Evolutionary conservation across 2,888 invertebrate genomes (phyloP), one percentile per base, ranked within the genome.

Genomic region (Tenodera sinensis): DNA sequence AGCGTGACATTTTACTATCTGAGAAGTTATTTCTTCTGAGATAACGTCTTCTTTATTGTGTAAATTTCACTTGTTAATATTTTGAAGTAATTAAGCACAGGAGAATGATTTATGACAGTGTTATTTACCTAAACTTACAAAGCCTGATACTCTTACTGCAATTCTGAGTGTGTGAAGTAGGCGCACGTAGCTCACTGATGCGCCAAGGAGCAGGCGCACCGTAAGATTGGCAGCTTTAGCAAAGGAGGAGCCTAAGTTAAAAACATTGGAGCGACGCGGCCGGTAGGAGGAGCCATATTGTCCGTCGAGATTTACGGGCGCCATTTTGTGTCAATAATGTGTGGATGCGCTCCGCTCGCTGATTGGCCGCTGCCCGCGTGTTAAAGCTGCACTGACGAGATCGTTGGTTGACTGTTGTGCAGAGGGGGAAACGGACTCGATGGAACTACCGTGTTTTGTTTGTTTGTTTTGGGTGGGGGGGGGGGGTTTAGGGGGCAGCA

Each of bases 261-360:
- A 87, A 87, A 87, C 87, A 87, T 34, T 87, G 87, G 82, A 71
- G 87, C 25, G 83, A 83, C 83, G 27, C 34, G 87, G 82, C 25
- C n/a, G 30, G 84, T 85, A 87, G 89, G 89, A 87, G 89, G 89
- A 84, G 89, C 89, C 89, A 89, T 89, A 89, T 89, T 89, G 89
- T 88, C 89, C 85, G 88, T 20, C 28, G 84, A 89, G 89, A 89
- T 89, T 89, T 89, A 89, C 89, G 88, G 84, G 88, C 89, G 89
- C 89, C 89, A 89, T 89, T 89, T 89, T 89, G 89, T 89, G 89
- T 89, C 89, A 89, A 89, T 89, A 89, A 88, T 88, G 83, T 89
- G 88, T 85, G 84, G 87, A 85, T 84, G 89, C 85, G 85, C 85
- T 89, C 84, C 83, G 83, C 34, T 85, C 88, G 42, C 88, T 88